Evolutionary conservation across 1,140 invertebrate species (phyloP), one percentile per base, ranked within the genome.

Genomic region (Drosophila azteca): DNA sequence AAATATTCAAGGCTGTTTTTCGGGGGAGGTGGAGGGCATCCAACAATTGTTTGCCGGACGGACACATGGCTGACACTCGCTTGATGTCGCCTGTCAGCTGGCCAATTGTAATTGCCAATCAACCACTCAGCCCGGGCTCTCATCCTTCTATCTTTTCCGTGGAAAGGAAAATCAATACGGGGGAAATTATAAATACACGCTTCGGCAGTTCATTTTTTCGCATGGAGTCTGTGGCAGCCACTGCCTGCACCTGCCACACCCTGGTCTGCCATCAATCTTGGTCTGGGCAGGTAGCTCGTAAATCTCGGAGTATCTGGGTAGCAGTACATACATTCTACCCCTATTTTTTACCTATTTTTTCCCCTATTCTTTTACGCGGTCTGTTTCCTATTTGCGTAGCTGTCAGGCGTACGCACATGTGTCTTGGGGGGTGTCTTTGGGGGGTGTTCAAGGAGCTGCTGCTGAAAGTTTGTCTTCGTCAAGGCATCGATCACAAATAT

Each of bases 231-330:
- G 17, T 9, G 49, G n/a, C n/a, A n/a, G n/a, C n/a, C n/a, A 1
- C 17, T 20, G 17, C 17, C 17, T 20, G 45, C 39, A 76, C 80
- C 82, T 80, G 81, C 77, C 74, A 64, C 59, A 66, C 73, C 44
- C 51, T 24, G 62, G 59, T 59, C 54, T 3, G 3, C 65, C 82
- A 85, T 85, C 81, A 85, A 85, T 85, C 81, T 87, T 87, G 48
- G 51, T 61, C 78, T 66, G 81, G 65, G 78, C 81, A 85, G 81
- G 73, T 62, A 85, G 82, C 81, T 85, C 81, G 81, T 85, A 85
- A 85, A 85, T 85, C 81, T 87, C 82, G 46, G 79, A 74, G 51
- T 87, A 81, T 85, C 82, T 59, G 17, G 17, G 17, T 20, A 1
- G 17, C 17, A 20, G 17, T 20, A 20, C 17, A 20, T 20, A 20